Percentiles rank a stretch among this genome's conserved stretches.
phyloP scores from a whole-genome alignment of 2,797 vertebrate genomes.

The Onychomys torridus region DNA sequence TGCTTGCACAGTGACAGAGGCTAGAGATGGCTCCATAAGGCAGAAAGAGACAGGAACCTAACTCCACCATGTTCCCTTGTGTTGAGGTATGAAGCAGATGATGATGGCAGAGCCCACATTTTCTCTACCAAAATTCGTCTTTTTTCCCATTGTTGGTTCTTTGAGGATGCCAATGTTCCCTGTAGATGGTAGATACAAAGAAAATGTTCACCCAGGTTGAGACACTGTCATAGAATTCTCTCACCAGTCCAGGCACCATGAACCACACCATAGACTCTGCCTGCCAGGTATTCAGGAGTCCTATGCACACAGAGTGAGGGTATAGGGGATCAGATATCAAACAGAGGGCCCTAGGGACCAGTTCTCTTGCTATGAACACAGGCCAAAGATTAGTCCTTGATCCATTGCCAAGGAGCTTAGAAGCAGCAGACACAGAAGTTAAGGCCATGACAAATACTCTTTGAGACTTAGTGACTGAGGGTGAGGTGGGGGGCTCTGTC shows the following conservation, averaged over 20 bases:
- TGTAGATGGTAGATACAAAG: background rate
- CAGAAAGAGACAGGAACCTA: accelerated
- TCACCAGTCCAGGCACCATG: background rate
- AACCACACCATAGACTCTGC: background rate
- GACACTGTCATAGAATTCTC: accelerated
- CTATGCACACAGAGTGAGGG: accelerated
- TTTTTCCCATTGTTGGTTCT: background rate
- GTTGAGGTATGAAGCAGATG: accelerated
- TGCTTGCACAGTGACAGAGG: accelerated
- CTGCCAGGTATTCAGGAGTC: accelerated
- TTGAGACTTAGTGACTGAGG: conserved; percentile 62
- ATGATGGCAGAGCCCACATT: accelerated
- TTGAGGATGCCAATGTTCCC: background rate
- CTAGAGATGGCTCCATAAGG: accelerated
- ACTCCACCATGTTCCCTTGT: accelerated
- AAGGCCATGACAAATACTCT: conserved; percentile 66
- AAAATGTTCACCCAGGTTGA: background rate
- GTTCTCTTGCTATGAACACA: background rate
- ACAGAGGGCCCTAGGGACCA: background rate
- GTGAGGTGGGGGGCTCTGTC: background rate
- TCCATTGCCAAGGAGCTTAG: conserved; percentile 77
- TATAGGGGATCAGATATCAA: background rate
- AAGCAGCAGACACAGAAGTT: conserved; percentile 52
- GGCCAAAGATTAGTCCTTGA: conserved; percentile 57
- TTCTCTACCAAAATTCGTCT: background rate